Conservation (phyloP, 2,888 invertebrate genomes). For the Eilema depressum region DNA sequence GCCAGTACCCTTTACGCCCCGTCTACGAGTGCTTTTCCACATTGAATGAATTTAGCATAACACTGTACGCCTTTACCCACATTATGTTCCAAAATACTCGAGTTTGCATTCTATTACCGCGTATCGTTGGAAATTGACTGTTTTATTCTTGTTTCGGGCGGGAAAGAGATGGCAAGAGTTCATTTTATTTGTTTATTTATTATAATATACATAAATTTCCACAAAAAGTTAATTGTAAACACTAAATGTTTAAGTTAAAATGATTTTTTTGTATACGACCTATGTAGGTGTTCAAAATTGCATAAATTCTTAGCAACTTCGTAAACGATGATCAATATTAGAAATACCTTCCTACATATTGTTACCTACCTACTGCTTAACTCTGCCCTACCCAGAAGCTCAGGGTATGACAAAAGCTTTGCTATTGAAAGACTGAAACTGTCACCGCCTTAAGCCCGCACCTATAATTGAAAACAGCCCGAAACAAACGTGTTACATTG, state of each 20-base stretch:
- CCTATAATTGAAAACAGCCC: slow-evolving; percentile 11
- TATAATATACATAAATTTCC: neutral
- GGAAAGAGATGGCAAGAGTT: slow-evolving; percentile 25
- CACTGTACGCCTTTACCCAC: slow-evolving; percentile 54
- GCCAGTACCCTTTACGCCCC: slow-evolving; percentile 11
- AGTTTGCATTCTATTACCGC: slow-evolving; percentile 59
- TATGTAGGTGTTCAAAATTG: no score
- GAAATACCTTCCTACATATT: no score
- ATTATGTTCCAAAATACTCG: slow-evolving; percentile 55
- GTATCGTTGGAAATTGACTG: slow-evolving; percentile 54
- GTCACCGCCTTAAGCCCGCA: no score
- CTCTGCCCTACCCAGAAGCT: no score
- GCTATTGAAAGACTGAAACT: no score
- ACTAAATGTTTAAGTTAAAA: no score
- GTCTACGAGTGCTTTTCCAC: slow-evolving; percentile 31
- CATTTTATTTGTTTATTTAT: neutral
- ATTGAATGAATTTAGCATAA: slow-evolving; percentile 66
- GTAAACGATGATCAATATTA: no score
- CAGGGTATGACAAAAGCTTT: no score
- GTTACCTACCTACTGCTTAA: no score
- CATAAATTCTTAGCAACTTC: no score
- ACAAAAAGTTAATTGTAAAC: no score
- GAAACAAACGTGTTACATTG: slow-evolving; percentile 13
- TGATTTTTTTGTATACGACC: no score
- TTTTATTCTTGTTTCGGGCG: slow-evolving; percentile 24